Conservation (phyloP, 2,888 invertebrate genomes). For the Apamea sordens region DNA sequence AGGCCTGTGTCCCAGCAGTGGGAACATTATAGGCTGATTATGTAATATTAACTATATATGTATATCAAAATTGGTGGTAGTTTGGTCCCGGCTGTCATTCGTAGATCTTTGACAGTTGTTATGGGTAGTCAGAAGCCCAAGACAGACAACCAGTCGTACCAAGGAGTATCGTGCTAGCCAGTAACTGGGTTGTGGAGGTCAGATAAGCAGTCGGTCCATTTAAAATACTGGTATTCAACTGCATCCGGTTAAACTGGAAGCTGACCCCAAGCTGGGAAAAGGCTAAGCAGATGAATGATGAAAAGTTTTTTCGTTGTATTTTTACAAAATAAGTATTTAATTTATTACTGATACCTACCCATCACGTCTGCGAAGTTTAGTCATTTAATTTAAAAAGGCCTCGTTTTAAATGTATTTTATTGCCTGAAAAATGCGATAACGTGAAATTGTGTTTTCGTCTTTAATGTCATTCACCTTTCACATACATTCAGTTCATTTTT, state of each 20-base stretch:
- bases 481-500: too few species aligned
- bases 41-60: too few species aligned
- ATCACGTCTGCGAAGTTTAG: neutral
- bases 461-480: constrained; percentile 54
- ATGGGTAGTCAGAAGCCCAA: neutral
- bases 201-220: neutral
- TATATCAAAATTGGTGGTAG: too few species aligned
- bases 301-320: too few species aligned
- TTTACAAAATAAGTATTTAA: neutral
- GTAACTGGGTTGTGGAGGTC: neutral
- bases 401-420: neutral
- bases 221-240: neutral
- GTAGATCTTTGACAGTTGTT: neutral
- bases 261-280: neutral
- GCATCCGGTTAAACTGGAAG: neutral
- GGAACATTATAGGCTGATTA: too few species aligned
- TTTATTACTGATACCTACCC: too few species aligned
- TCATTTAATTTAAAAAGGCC: neutral
- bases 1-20: too few species aligned
- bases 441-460: constrained; percentile 36
- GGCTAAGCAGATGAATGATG: neutral
- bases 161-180: neutral
- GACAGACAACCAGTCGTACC: neutral
- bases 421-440: constrained; percentile 14
- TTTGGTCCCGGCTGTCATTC: neutral